These are phyloP conservation scores for Heteronetta atricapilla DNA, from an alignment of 2,113 vertebrate genomes.

Conservation along the genomic window DNA sequence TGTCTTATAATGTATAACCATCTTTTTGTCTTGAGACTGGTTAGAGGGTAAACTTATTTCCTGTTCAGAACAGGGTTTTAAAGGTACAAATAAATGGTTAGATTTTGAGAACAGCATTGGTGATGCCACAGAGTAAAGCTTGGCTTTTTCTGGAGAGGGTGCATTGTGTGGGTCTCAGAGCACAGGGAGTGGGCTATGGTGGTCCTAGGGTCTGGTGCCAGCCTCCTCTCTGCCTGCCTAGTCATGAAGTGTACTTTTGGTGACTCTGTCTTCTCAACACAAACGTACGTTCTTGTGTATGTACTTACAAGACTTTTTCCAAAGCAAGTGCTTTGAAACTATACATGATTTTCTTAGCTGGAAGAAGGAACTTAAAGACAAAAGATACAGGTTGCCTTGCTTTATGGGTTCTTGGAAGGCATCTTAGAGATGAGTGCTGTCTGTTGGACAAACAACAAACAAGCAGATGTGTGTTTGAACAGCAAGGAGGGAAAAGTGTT, in stretches of 20 bases:
- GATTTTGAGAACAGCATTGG: neutral
- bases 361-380: neutral
- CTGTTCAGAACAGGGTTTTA: neutral
- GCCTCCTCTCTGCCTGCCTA: neutral
- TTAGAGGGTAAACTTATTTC: neutral
- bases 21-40: neutral
- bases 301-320: neutral
- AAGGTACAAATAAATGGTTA: neutral
- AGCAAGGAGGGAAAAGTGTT: neutral
- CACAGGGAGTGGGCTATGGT: fast-evolving
- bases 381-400: neutral
- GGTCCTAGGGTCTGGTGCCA: neutral
- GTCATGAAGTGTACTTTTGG: neutral
- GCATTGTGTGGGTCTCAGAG: neutral
- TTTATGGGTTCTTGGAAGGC: neutral
- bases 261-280: neutral
- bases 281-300: fast-evolving
- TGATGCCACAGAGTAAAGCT: neutral
- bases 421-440: neutral
- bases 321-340: neutral
- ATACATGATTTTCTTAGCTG: neutral
- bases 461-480: neutral
- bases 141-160: neutral
- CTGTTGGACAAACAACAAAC: neutral
- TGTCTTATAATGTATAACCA: too few relatives aligned